A percentile compares a stretch with the other conserved stretches of the same genome.
phyloP scores from a whole-genome alignment of 2,113 vertebrate genomes.

The Centropristis striata region DNA sequence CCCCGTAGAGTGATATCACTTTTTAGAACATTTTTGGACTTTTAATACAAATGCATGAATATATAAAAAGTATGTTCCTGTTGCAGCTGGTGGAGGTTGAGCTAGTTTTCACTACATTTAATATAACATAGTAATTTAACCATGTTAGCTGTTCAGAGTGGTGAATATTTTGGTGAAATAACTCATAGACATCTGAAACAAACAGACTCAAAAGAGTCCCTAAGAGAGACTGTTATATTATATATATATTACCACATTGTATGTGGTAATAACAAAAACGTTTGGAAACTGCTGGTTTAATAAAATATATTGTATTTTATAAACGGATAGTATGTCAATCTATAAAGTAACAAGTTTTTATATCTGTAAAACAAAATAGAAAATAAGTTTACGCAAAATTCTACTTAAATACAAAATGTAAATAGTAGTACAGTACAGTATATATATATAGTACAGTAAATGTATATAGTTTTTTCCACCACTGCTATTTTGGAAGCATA shows the following conservation, averaged over 20 bases:
- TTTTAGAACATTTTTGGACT: neutral
- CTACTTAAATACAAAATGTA: too few relatives aligned
- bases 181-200: neutral
- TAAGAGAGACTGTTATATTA: neutral
- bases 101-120: neutral
- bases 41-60: neutral
- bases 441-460: too few relatives aligned
- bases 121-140: neutral
- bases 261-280: neutral
- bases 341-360: neutral
- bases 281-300: neutral
- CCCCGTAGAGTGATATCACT: too few relatives aligned
- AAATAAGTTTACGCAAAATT: too few relatives aligned
- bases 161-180: neutral
- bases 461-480: neutral
- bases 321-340: neutral
- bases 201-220: neutral
- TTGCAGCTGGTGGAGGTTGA: neutral
- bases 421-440: too few relatives aligned
- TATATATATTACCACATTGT: too few relatives aligned
- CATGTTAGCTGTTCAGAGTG: neutral
- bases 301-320: neutral
- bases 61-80: neutral
- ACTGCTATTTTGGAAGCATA: neutral
- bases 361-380: neutral